Evolutionary conservation across 2,113 vertebrate genomes (phyloP).

Genomic region (Semicossyphus pulcher): DNA sequence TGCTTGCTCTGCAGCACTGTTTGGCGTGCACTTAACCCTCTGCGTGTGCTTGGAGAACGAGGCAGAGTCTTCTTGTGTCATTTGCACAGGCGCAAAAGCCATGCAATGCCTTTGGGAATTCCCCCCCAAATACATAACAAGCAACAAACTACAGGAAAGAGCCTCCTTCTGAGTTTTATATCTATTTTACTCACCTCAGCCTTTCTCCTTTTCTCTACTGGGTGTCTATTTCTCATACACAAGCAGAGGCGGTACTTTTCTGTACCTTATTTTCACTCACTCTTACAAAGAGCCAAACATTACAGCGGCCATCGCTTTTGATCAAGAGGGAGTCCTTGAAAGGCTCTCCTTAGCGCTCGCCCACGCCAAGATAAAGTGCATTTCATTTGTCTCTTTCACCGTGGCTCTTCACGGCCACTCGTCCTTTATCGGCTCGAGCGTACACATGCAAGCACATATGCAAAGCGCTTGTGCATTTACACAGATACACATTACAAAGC

Average conservation of each 20-base stretch:
- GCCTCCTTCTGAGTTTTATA: neutral
- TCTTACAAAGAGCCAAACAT: slow-evolving; percentile 14
- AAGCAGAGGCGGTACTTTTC: neutral
- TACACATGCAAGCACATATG: slow-evolving; percentile 4
- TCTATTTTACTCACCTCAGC: neutral
- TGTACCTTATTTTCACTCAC: slow-evolving; percentile 38
- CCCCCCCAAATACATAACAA: no score
- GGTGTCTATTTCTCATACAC: neutral
- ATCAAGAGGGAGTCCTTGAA: slow-evolving; percentile 60
- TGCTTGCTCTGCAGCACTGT: no score
- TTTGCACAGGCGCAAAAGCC: no score
- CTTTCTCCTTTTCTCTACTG: neutral
- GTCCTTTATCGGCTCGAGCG: neutral
- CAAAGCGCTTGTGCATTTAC: neutral
- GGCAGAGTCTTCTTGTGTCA: no score
- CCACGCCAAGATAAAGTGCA: slow-evolving; percentile 22
- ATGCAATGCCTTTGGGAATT: no score
- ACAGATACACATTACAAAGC: neutral
- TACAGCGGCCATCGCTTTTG: slow-evolving; percentile 29
- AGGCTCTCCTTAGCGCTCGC: slow-evolving; percentile 18
- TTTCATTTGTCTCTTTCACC: slow-evolving; percentile 55
- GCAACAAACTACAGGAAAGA: no score
- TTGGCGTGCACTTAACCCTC: no score
- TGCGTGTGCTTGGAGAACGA: no score
- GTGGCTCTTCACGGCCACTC: slow-evolving; percentile 19